Evolutionary conservation across 2,888 invertebrate genomes (phyloP).

Genomic region (Ophraella communa): DNA sequence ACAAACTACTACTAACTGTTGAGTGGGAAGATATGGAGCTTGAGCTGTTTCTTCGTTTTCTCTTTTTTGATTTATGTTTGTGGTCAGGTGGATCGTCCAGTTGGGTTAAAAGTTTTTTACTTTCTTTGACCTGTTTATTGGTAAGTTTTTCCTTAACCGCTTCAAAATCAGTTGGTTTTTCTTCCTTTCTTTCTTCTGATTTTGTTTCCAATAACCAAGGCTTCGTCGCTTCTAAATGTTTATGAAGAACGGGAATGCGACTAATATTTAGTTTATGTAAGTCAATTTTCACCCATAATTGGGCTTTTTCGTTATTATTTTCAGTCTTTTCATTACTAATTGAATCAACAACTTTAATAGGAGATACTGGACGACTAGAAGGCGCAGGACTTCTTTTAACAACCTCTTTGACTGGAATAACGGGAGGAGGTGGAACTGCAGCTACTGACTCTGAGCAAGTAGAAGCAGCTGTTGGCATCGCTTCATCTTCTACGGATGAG

Average conservation of each 20-base stretch:
- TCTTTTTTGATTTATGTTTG: constrained; percentile 51
- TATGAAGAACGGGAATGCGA: constrained; percentile 43
- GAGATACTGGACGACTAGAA: constrained; percentile 23
- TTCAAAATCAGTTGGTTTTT: constrained; percentile 23
- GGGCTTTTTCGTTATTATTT: constrained; percentile 27
- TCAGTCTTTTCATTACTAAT: constrained; percentile 58
- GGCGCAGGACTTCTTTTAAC: constrained; percentile 31
- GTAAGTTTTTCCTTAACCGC: constrained; percentile 26
- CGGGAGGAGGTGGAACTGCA: neutral
- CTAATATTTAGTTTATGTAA: constrained; percentile 60
- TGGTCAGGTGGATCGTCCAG: constrained; percentile 30
- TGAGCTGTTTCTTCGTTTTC: constrained; percentile 57
- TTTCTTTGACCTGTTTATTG: constrained; percentile 36
- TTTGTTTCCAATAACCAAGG: constrained; percentile 39
- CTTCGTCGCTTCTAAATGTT: constrained; percentile 39
- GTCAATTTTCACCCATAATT: constrained; percentile 46
- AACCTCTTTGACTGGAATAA: constrained; percentile 41
- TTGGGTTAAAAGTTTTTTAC: constrained; percentile 37
- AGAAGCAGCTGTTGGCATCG: constrained; percentile 46
- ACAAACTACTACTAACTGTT: constrained; percentile 54
- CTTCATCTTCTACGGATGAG: constrained; percentile 58
- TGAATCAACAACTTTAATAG: constrained; percentile 27
- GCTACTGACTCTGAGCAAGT: constrained; percentile 51
- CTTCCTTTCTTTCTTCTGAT: constrained; percentile 30
- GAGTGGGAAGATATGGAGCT: constrained; percentile 58